Evolutionary conservation across 2,113 vertebrate species (phyloP), one percentile per base, ranked within the genome.

Genomic region (Pongo pygmaeus): DNA sequence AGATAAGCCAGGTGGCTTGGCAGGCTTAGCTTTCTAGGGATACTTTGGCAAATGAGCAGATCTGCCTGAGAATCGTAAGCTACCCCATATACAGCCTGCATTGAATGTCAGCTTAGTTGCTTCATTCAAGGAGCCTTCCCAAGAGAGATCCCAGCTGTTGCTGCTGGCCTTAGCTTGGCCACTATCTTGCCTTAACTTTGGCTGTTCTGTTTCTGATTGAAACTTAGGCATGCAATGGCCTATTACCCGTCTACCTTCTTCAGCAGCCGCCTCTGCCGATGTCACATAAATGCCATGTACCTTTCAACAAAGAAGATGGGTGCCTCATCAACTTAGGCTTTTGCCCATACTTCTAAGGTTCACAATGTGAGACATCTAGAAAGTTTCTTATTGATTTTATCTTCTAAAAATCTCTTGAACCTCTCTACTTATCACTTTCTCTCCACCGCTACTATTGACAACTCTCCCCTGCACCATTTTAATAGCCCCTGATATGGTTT

Each of bases 111-210:
- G 64, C 89, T 91, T 46, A 85, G 81, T 57, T 91, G 94, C 95
- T 91, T 91, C 84, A 69, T 88, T 91, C 97, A 79, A 83, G 57
- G 38, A 97, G 80, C 77, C 95, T 97, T 94, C 93, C 94, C 87
- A 57, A 69, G 97, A 98, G 88, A 94, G 89, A 91, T 81, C 94
- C 94, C 97, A 97, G 97, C 96, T 96, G 94, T 77, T 32, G 75
- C 93, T 46, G 95, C 86, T 9, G 50, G 84, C 93, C 97, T 97
- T 84, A 43, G 75, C 38, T 46, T 84, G 88, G 96, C 94, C 3
- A 80, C 84, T 69, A 22, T 35, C 83, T 93, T 83, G 79, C 80
- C 83, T 52, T 69, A 90, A 96, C 84, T 83, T 52, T 55, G 91
- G 61, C 80, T 91, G 88, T 96, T 70, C 93, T 96, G 80, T 93